Conservation (phyloP, 2,888 invertebrate species). For the Azorinus chamasolen region DNA sequence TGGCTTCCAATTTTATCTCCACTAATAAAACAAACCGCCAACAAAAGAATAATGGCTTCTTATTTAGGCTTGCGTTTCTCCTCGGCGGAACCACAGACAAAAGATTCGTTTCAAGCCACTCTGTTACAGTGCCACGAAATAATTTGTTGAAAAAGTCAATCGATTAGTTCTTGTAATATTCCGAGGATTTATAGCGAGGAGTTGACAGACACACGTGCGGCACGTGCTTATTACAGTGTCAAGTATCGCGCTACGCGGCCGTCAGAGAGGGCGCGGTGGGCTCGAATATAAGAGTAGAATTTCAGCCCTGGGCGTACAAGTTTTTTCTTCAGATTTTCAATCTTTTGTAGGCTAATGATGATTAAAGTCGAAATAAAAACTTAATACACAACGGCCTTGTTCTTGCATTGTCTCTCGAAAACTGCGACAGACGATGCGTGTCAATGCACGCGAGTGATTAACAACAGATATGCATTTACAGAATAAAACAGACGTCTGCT, state of each 20-base stretch:
- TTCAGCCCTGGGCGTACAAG: too few species aligned
- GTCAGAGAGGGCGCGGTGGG: too few species aligned
- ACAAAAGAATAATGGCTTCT: conserved; percentile 39
- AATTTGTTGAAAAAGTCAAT: conserved; percentile 31
- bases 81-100: conserved; percentile 2
- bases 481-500: too few species aligned
- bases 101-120: conserved; percentile 4
- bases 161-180: conserved; percentile 20
- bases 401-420: too few species aligned
- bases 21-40: conserved; percentile 41
- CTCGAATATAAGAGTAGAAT: too few species aligned
- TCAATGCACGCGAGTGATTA: too few species aligned
- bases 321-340: too few species aligned
- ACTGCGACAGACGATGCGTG: too few species aligned
- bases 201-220: conserved; percentile 54
- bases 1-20: conserved; percentile 1
- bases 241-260: conserved; percentile 18
- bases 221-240: conserved; percentile 53
- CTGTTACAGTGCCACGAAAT: conserved; percentile 1
- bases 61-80: conserved; percentile 4
- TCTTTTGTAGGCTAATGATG: too few species aligned
- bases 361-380: too few species aligned
- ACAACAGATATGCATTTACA: too few species aligned
- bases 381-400: too few species aligned
- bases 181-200: conserved; percentile 60